phyloP scores from a whole-genome alignment of 1,140 invertebrate species.

The Drosophila micromelanica region DNA sequence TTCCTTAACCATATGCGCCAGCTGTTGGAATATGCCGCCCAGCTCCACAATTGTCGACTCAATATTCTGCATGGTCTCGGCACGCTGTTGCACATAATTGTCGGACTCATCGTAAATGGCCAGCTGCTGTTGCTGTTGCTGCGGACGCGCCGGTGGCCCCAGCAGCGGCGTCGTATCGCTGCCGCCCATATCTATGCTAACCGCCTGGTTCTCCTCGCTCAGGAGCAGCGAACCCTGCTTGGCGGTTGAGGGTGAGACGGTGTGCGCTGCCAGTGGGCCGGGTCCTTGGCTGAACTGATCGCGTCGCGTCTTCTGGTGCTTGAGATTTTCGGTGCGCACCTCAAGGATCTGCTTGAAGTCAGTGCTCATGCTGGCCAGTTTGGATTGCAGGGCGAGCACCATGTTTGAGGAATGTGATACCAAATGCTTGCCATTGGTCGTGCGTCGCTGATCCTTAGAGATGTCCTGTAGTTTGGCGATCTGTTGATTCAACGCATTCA shows the following conservation, averaged over 20 bases:
- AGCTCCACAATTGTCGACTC: constrained; percentile 99
- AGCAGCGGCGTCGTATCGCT: constrained; percentile 82
- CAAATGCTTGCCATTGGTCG: constrained; percentile 90
- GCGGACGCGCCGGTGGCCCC: constrained; percentile 52
- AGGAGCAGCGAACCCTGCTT: constrained; percentile 85
- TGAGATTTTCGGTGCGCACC: constrained; percentile 96
- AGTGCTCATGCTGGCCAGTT: constrained; percentile 97
- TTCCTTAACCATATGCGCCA: constrained; percentile 99
- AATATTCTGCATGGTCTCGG: constrained; percentile 99
- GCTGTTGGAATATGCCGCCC: constrained; percentile 98
- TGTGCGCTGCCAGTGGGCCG: constrained; percentile 86
- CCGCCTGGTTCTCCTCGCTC: constrained; percentile 89
- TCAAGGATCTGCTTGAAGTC: constrained; percentile 98
- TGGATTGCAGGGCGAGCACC: constrained; percentile 96
- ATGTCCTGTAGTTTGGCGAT: constrained; percentile 94
- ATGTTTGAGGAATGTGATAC: constrained; percentile 98
- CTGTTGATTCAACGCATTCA: constrained; percentile 97
- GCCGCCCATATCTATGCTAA: constrained; percentile 90
- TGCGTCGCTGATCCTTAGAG: constrained; percentile 88
- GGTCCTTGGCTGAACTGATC: constrained; percentile 96
- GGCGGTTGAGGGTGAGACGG: constrained; percentile 90
- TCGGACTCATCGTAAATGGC: constrained; percentile 94
- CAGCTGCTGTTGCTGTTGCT: constrained; percentile 87
- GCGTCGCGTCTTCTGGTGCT: constrained; percentile 95
- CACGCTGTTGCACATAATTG: constrained; percentile 95